phyloP scores from a whole-genome alignment of 2,797 vertebrate genomes.

The Trachops cirrhosus region DNA sequence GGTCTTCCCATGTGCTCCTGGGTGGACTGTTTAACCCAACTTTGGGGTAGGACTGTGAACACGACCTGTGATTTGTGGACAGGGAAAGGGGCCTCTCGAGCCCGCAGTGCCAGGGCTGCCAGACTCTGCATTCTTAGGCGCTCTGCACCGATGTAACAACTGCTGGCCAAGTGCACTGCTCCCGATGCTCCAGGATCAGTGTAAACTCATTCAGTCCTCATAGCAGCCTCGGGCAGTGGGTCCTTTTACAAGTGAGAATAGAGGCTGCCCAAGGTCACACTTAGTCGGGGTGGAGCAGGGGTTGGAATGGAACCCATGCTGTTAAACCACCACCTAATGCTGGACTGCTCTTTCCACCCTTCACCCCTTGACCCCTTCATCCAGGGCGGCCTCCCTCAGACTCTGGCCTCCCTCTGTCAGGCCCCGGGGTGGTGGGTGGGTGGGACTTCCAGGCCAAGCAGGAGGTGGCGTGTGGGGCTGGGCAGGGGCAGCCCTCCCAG shows the following conservation, averaged over 20 bases:
- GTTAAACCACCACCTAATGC: no score
- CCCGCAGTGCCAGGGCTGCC: not conserved
- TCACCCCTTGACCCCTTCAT: not conserved
- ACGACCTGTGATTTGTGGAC: not conserved
- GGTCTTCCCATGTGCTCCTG: not conserved
- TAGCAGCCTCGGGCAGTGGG: not conserved
- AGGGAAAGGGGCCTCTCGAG: not conserved
- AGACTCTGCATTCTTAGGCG: not conserved
- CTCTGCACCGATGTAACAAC: not conserved
- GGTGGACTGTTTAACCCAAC: not conserved
- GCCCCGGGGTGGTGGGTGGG: not conserved
- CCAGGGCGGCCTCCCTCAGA: not conserved
- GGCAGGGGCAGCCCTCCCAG: not conserved
- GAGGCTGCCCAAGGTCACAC: not conserved
- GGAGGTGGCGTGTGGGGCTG: not conserved
- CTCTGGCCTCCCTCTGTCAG: not conserved
- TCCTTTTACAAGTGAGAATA: not conserved
- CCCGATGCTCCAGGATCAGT: not conserved
- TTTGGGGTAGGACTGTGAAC: not conserved
- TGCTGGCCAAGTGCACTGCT: not conserved
- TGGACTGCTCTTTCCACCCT: not conserved
- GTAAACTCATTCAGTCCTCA: not conserved
- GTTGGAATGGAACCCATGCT: not conserved
- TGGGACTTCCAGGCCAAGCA: not conserved
- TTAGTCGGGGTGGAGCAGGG: not conserved